These are phyloP conservation scores for Gadus macrocephalus DNA, from an alignment of 2,113 vertebrate genomes.

Conservation along the genomic window DNA sequence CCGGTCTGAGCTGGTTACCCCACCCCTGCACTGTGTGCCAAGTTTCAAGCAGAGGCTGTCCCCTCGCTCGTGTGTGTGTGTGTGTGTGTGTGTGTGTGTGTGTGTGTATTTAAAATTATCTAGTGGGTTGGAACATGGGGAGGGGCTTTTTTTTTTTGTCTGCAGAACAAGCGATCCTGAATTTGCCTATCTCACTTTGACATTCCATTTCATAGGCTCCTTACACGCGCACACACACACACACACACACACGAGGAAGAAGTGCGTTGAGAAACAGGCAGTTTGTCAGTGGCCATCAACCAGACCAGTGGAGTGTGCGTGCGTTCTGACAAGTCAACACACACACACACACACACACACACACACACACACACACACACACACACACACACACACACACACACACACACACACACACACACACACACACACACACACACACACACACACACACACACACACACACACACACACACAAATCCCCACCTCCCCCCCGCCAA, in stretches of 20 bases:
- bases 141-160: conserved; percentile 52
- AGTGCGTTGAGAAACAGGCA: conserved; percentile 29
- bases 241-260: conserved; percentile 33
- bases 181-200: conserved; percentile 53
- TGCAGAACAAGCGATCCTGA: conserved; percentile 58
- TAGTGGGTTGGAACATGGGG: conserved; percentile 64
- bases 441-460: too few relatives aligned
- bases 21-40: conserved; percentile 76
- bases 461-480: conserved; percentile 37
- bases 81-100: conserved; percentile 9
- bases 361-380: conserved; percentile 38
- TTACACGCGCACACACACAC: conserved; percentile 28
- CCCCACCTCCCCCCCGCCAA: conserved; percentile 16
- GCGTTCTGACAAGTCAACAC: conserved; percentile 19
- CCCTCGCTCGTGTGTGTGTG: conserved; percentile 70
- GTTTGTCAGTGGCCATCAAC: background rate
- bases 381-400: too few relatives aligned
- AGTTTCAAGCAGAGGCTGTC: conserved; percentile 78
- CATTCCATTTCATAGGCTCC: conserved; percentile 8
- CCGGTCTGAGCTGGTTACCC: conserved; percentile 82
- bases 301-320: background rate
- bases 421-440: too few relatives aligned
- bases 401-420: conserved; percentile 38
- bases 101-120: conserved; percentile 72
- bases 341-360: too few relatives aligned